A percentile compares a stretch with the other conserved stretches of the same genome.
Evolutionary conservation across 2,797 vertebrate genomes (phyloP).

Genomic region (Pagetopsis macropterus): DNA sequence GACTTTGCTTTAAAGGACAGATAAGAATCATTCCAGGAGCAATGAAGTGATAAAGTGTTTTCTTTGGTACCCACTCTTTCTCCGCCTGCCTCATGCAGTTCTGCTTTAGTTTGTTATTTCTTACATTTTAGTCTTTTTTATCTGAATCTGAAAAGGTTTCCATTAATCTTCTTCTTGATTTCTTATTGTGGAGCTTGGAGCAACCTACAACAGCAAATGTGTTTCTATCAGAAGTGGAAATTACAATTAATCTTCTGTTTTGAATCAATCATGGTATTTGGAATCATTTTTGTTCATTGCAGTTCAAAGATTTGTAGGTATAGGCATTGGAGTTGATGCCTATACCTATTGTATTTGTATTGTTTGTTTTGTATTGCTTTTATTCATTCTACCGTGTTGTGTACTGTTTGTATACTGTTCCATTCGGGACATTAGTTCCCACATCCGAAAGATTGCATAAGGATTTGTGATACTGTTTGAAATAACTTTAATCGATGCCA

Average conservation of each 20-base stretch:
- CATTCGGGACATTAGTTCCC: too few species aligned
- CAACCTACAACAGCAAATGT: not conserved
- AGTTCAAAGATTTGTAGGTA: not conserved
- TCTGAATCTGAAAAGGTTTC: not conserved
- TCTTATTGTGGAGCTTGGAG: not conserved
- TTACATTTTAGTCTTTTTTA: not conserved
- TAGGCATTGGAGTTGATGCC: too few species aligned
- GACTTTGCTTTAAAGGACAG: constrained; percentile 41
- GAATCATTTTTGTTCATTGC: too few species aligned
- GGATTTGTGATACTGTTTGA: too few species aligned
- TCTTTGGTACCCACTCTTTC: not conserved
- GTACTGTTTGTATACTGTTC: too few species aligned
- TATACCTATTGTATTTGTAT: too few species aligned
- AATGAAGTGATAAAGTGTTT: constrained; percentile 11
- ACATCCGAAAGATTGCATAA: too few species aligned
- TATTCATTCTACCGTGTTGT: too few species aligned
- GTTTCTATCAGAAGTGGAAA: not conserved
- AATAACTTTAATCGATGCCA: too few species aligned
- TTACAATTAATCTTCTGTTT: not conserved
- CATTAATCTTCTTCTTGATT: not conserved
- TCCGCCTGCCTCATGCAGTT: not conserved
- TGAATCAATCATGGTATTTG: not conserved
- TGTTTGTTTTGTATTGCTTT: too few species aligned
- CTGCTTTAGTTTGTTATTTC: not conserved
- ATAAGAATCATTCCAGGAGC: constrained; percentile 28